These are phyloP conservation scores for Lithophane leautieri DNA, from an alignment of 2,888 invertebrate species.

Conservation along the genomic window DNA sequence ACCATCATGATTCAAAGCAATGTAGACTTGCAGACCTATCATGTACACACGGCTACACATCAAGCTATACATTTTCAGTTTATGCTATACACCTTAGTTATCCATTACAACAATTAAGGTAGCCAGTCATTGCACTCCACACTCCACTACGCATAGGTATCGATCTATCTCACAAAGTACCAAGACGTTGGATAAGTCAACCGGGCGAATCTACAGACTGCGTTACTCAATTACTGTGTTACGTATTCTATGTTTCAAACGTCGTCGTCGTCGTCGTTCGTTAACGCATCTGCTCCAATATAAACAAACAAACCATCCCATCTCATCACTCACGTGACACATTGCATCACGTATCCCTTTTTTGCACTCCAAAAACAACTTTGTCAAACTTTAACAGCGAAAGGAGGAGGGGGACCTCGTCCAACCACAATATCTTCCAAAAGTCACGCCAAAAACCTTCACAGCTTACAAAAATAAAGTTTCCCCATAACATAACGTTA, in stretches of 20 bases:
- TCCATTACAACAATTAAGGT: slow-evolving; percentile 2
- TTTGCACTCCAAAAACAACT: slow-evolving; percentile 39
- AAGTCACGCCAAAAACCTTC: slow-evolving; percentile 39
- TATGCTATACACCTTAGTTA: background rate
- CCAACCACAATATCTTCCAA: slow-evolving; percentile 15
- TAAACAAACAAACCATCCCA: slow-evolving; percentile 32
- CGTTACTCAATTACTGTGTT: background rate
- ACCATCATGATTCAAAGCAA: background rate
- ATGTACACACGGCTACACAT: too few species aligned
- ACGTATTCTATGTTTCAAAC: background rate
- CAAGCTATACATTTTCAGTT: too few species aligned
- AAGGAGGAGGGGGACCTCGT: background rate
- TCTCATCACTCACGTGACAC: slow-evolving; percentile 25
- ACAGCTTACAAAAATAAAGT: slow-evolving; percentile 48
- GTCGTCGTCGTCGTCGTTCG: too few species aligned
- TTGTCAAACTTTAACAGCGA: slow-evolving; percentile 28
- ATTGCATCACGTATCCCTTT: slow-evolving; percentile 49
- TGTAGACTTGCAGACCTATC: too few species aligned
- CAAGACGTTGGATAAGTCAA: background rate
- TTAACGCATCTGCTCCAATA: slow-evolving; percentile 22
- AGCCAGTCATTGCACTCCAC: background rate
- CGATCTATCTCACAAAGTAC: background rate
- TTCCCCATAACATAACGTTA: slow-evolving; percentile 59
- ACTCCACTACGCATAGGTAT: background rate
- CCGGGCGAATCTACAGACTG: background rate